These are phyloP conservation scores for Strix uralensis DNA, from an alignment of 2,113 vertebrate genomes.

Conservation along the genomic window DNA sequence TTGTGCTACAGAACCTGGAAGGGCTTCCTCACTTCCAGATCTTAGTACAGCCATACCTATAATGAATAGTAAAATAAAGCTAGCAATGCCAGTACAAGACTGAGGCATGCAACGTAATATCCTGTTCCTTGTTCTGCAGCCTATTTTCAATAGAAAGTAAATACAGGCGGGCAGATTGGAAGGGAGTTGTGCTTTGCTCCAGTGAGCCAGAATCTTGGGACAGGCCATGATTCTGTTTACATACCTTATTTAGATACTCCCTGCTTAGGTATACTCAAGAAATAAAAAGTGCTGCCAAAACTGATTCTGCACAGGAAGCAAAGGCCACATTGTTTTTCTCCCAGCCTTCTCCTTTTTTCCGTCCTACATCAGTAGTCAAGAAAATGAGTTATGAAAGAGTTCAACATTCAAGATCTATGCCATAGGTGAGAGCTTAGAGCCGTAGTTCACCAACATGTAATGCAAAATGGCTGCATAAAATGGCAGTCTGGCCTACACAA, in stretches of 20 bases:
- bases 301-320: background rate
- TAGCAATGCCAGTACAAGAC: background rate
- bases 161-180: background rate
- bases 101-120: background rate
- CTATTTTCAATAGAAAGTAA: background rate
- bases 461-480: background rate
- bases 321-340: background rate
- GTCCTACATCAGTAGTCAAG: background rate
- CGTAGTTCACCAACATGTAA: background rate
- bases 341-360: background rate
- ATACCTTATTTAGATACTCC: background rate
- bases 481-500: background rate
- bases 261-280: background rate
- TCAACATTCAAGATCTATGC: background rate
- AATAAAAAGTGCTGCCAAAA: background rate
- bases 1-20: background rate
- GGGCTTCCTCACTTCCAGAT: background rate
- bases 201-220: background rate
- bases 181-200: background rate
- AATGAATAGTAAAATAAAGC: background rate
- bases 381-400: background rate
- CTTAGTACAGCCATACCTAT: background rate
- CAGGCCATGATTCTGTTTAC: background rate
- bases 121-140: background rate
- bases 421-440: background rate